Evolutionary conservation across 1,140 invertebrate species (phyloP).

Genomic region (Physella acuta): DNA sequence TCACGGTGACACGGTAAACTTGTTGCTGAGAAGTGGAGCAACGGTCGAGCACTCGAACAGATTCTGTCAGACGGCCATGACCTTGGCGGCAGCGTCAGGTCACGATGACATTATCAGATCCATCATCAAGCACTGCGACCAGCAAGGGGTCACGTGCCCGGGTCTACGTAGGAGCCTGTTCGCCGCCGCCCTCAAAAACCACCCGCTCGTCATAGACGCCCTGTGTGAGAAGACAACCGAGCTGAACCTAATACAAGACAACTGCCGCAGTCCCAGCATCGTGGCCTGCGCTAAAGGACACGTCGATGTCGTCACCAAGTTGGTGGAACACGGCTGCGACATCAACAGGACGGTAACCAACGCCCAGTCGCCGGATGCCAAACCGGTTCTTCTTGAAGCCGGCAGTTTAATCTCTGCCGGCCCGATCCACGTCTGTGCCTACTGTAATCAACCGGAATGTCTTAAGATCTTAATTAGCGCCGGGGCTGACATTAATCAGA

Average conservation of each 20-base stretch:
- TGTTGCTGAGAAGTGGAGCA: not conserved
- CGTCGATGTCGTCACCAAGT: not conserved
- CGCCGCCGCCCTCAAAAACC: not conserved
- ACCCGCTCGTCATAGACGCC: not conserved
- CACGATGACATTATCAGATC: not conserved
- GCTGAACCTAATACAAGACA: not conserved
- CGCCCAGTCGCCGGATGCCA: not conserved
- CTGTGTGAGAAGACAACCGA: not conserved
- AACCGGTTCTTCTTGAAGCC: not conserved
- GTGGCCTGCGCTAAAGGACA: not conserved
- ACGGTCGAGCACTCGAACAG: not conserved
- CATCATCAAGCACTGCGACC: not conserved
- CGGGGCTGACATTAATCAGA: not conserved
- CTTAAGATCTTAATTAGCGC: not conserved
- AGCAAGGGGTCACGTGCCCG: not conserved
- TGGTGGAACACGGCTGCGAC: not conserved
- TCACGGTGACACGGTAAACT: not conserved
- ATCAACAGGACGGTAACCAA: not conserved
- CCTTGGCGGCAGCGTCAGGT: not conserved
- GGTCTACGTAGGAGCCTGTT: not conserved
- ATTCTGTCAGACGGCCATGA: not conserved
- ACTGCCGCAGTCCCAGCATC: not conserved
- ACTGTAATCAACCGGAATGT: not conserved
- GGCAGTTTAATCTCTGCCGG: not conserved
- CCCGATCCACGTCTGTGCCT: not conserved